Conservation (phyloP, 2,888 invertebrate genomes). For the Phrixothrix hirtus region DNA sequence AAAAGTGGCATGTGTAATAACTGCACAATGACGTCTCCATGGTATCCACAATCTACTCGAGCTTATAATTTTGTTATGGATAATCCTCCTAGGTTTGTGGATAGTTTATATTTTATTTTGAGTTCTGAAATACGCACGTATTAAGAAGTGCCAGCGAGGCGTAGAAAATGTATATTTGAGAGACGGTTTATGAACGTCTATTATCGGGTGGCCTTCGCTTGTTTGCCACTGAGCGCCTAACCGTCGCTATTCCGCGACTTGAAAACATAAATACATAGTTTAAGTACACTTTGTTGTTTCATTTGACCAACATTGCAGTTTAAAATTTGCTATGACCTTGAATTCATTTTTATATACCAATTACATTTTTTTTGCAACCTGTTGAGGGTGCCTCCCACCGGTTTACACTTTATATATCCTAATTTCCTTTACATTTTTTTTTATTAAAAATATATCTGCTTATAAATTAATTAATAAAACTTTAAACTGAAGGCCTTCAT, state of each 20-base stretch:
- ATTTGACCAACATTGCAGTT: too few relatives aligned
- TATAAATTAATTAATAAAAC: too few relatives aligned
- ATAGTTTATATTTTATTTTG: background rate
- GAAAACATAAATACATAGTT: conserved; percentile 34
- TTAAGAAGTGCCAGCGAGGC: conserved; percentile 7
- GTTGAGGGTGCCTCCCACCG: too few relatives aligned
- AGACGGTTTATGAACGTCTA: conserved; percentile 25
- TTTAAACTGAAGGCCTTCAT: too few relatives aligned
- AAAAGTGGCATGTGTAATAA: conserved; percentile 34
- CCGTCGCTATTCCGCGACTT: conserved; percentile 32
- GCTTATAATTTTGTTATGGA: conserved; percentile 47
- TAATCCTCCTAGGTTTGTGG: conserved; percentile 50
- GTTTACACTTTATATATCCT: too few relatives aligned
- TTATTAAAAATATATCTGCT: too few relatives aligned
- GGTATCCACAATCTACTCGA: conserved; percentile 39
- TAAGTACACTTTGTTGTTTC: too few relatives aligned
- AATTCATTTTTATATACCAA: too few relatives aligned
- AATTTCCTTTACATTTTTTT: too few relatives aligned
- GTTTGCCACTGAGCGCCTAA: conserved; percentile 29
- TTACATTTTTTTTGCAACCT: too few relatives aligned
- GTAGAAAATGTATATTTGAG: conserved; percentile 11
- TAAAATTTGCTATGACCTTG: too few relatives aligned
- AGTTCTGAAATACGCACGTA: background rate
- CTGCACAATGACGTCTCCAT: conserved; percentile 37
- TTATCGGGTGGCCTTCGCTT: conserved; percentile 38